Percentiles rank a stretch among this genome's conserved stretches.
Evolutionary conservation across 2,797 vertebrate genomes (phyloP).

Genomic region (Taeniopygia guttata): DNA sequence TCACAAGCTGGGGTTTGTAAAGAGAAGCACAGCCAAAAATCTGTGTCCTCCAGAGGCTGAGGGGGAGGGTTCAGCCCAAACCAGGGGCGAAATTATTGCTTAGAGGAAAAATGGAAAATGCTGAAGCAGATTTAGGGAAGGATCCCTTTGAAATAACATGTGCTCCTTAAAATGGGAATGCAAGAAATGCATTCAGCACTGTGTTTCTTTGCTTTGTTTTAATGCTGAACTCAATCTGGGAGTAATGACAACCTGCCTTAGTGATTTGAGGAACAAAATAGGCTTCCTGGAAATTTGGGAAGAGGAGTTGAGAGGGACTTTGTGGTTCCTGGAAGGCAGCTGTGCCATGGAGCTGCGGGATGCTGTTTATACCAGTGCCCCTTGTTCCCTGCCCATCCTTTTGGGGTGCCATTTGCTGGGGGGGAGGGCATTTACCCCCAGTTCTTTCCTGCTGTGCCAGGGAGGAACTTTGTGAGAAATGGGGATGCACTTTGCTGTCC

Average conservation of each 20-base stretch:
- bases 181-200: neutral
- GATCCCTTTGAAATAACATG: neutral
- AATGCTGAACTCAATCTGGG: neutral
- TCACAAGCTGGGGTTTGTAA: neutral
- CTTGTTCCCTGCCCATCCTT: neutral
- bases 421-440: neutral
- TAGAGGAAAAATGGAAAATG: neutral
- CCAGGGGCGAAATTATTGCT: neutral
- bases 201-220: neutral
- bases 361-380: neutral
- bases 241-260: neutral
- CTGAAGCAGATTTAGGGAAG: neutral
- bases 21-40: neutral
- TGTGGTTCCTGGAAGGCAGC: neutral
- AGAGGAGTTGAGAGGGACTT: neutral
- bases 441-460: neutral
- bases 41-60: neutral
- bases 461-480: constrained; percentile 14
- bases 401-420: neutral
- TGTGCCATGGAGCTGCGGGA: rapidly evolving
- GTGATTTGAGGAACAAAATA: neutral
- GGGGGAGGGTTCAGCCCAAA: neutral
- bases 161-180: neutral
- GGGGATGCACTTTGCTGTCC: constrained; percentile 18
- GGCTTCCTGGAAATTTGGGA: neutral